Evolutionary conservation across 2,113 vertebrate genomes (phyloP).

Genomic region (Atractosteus spatula): DNA sequence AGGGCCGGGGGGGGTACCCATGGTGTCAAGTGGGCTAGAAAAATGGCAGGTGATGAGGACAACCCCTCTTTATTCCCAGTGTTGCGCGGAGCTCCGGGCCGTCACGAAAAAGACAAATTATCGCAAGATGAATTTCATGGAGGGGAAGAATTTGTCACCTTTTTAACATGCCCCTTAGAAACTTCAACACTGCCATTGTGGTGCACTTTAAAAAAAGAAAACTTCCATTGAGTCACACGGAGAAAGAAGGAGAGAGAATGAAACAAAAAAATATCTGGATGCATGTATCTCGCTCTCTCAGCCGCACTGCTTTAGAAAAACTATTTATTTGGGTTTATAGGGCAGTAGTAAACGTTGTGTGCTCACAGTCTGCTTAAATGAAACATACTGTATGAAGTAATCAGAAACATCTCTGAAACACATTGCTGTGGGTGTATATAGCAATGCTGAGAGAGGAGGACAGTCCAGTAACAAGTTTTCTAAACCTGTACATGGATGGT

Average conservation of each 20-base stretch:
- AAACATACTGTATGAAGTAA: too few relatives aligned
- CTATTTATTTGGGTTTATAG: neutral
- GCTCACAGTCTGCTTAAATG: too few relatives aligned
- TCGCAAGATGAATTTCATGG: slow-evolving; percentile 74
- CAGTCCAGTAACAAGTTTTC: too few relatives aligned
- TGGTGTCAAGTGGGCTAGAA: slow-evolving; percentile 85
- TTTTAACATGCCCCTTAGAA: slow-evolving; percentile 63
- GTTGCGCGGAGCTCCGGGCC: slow-evolving; percentile 74
- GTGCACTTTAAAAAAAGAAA: slow-evolving; percentile 56
- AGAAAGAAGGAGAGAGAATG: slow-evolving; percentile 41
- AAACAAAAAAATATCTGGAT: slow-evolving; percentile 14
- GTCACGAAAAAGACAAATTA: slow-evolving; percentile 93
- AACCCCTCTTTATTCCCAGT: slow-evolving; percentile 69
- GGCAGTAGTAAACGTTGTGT: too few relatives aligned
- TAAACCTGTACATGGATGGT: too few relatives aligned
- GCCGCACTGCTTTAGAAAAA: slow-evolving; percentile 2
- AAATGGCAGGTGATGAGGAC: slow-evolving; percentile 96
- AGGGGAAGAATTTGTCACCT: slow-evolving; percentile 77
- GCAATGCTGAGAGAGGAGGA: too few relatives aligned
- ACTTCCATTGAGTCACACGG: slow-evolving; percentile 49
- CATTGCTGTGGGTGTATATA: too few relatives aligned
- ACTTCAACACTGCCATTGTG: slow-evolving; percentile 64
- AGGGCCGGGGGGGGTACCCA: slow-evolving; percentile 77
- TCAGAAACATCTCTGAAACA: too few relatives aligned
- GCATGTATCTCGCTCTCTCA: neutral